These are phyloP conservation scores for Tetramorium simillimum DNA, from an alignment of 1,140 invertebrate genomes.

Conservation along the genomic window DNA sequence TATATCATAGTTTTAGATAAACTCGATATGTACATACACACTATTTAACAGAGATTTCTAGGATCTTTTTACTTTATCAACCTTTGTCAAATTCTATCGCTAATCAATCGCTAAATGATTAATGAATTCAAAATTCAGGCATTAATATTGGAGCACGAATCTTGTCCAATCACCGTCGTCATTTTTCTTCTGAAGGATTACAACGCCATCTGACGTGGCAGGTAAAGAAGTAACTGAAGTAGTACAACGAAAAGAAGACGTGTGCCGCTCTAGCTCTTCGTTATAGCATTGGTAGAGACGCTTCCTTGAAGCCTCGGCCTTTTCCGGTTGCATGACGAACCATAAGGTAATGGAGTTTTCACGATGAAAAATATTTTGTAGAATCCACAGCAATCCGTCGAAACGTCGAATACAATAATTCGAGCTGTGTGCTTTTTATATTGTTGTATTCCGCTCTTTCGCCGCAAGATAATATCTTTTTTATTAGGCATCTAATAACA, in stretches of 20 bases:
- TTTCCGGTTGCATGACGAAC: conserved; percentile 75
- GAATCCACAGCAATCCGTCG: conserved; percentile 72
- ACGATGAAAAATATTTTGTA: conserved; percentile 22
- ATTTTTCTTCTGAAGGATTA: neutral
- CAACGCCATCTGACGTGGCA: neutral
- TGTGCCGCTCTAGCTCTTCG: neutral
- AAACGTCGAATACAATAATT: conserved; percentile 30
- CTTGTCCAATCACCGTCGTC: neutral
- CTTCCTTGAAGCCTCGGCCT: conserved; percentile 26
- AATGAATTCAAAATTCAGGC: too few species aligned
- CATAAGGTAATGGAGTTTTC: conserved; percentile 75
- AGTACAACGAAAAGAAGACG: neutral
- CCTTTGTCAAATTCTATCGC: too few species aligned
- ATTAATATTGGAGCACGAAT: neutral
- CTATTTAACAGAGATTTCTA: too few species aligned
- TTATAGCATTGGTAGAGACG: neutral
- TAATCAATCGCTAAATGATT: too few species aligned
- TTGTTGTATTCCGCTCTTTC: conserved; percentile 4
- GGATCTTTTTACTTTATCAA: too few species aligned
- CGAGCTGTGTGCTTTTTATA: conserved; percentile 1
- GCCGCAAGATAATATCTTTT: conserved; percentile 72
- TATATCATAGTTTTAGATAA: too few species aligned
- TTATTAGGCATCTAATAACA: neutral
- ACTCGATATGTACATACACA: too few species aligned
- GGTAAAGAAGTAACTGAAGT: neutral